phyloP scores from a whole-genome alignment of 2,797 vertebrate species.

The Poecile montanus region DNA sequence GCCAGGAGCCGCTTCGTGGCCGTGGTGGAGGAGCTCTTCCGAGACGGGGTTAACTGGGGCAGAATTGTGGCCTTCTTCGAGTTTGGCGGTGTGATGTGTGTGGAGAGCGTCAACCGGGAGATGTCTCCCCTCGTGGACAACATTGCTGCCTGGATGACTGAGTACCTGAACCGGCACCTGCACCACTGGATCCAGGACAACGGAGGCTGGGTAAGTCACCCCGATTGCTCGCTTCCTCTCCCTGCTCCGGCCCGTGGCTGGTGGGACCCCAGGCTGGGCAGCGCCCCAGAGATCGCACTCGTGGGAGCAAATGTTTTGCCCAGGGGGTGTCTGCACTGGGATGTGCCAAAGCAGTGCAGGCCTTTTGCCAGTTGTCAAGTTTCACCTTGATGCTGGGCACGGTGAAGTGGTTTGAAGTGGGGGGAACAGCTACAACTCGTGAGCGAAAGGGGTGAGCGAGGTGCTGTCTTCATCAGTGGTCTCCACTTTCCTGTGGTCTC shows the following conservation, averaged over 20 bases:
- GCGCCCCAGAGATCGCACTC: fast-evolving
- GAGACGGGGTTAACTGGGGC: conserved; percentile 98
- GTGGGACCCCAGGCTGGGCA: background rate
- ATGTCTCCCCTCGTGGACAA: conserved; percentile 90
- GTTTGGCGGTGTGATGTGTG: conserved; percentile 95
- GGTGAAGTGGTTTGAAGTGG: background rate
- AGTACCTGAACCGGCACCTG: conserved; percentile 95
- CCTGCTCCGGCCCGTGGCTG: fast-evolving
- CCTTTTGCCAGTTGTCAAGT: background rate
- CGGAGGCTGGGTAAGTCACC: conserved; percentile 95
- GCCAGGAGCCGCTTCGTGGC: conserved; percentile 90
- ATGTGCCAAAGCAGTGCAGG: fast-evolving
- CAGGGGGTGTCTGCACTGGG: fast-evolving
- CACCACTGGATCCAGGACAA: conserved; percentile 97
- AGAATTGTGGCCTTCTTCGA: conserved; percentile 98
- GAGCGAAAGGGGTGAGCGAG: fast-evolving
- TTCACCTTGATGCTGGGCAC: background rate
- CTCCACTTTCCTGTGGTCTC: background rate
- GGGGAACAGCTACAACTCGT: fast-evolving
- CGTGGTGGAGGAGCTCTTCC: conserved; percentile 96
- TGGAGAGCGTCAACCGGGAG: conserved; percentile 92
- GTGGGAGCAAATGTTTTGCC: fast-evolving
- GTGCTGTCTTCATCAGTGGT: fast-evolving
- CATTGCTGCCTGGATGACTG: conserved; percentile 96
- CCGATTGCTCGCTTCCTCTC: fast-evolving